Percentiles rank a stretch among this genome's conserved stretches.
phyloP scores from a whole-genome alignment of 2,888 invertebrate species.

The Pegoplata infirma region DNA sequence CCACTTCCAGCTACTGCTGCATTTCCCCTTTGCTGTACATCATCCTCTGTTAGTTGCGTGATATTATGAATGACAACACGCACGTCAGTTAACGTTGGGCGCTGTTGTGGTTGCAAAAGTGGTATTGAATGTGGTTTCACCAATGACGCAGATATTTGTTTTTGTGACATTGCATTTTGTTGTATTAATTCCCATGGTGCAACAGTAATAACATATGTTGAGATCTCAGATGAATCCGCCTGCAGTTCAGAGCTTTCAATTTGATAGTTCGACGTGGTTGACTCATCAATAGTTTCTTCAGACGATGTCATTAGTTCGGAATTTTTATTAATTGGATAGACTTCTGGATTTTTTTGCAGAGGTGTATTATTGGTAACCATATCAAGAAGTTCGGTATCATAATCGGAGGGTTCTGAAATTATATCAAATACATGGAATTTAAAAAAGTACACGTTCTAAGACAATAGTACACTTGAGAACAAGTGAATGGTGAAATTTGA shows the following conservation, averaged over 20 bases:
- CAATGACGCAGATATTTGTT: conserved; percentile 55
- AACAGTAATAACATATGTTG: conserved; percentile 67
- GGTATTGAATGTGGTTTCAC: conserved; percentile 58
- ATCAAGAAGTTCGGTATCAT: conserved; percentile 58
- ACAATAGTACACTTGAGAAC: too few relatives aligned
- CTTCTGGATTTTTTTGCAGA: conserved; percentile 9
- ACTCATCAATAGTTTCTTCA: conserved; percentile 63
- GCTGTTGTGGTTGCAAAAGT: conserved; percentile 62
- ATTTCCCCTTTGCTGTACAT: conserved; percentile 71
- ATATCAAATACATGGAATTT: too few relatives aligned
- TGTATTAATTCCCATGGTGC: conserved; percentile 74
- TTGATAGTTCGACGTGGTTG: conserved; percentile 23
- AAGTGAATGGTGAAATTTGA: too few relatives aligned
- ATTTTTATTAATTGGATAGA: conserved; percentile 55
- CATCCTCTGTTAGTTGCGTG: conserved; percentile 79
- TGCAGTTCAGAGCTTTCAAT: background rate
- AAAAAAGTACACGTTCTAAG: too few relatives aligned
- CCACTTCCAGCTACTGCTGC: conserved; percentile 12
- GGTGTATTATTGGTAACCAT: conserved; percentile 11
- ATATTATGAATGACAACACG: conserved; percentile 85
- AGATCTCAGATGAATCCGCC: conserved; percentile 26
- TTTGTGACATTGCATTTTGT: conserved; percentile 71
- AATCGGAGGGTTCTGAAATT: conserved; percentile 46
- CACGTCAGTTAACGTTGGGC: conserved; percentile 78
- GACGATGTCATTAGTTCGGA: conserved; percentile 70